Percentiles rank a stretch among this genome's conserved stretches.
Conservation (phyloP, 1,140 invertebrate genomes). For the Brachionus angularis region DNA sequence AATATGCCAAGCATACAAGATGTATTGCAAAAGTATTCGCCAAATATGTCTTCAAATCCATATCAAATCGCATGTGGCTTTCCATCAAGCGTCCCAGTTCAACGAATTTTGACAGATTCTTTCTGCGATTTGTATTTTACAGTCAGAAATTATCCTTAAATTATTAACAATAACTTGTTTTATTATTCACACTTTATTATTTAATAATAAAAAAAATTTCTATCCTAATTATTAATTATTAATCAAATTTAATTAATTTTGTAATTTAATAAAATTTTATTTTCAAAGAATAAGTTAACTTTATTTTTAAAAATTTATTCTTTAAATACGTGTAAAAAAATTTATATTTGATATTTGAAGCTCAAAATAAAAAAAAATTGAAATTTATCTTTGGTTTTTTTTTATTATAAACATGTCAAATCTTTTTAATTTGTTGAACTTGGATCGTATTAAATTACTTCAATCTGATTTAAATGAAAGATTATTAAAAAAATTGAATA, state of each 20-base stretch:
- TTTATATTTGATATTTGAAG: too few relatives aligned
- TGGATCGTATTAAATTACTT: background rate
- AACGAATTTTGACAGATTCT: conserved; percentile 19
- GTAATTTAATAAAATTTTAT: background rate
- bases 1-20: conserved; percentile 24
- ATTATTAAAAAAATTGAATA: conserved; percentile 36
- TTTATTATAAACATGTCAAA: conserved; percentile 21
- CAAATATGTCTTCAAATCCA: background rate
- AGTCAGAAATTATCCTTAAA: conserved; percentile 1
- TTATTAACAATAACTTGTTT: too few relatives aligned
- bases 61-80: conserved; percentile 18
- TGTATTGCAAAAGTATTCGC: conserved; percentile 22
- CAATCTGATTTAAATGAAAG: conserved; percentile 4
- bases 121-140: conserved; percentile 15
- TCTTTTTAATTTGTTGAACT: background rate
- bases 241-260: background rate
- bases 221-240: too few relatives aligned
- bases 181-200: background rate
- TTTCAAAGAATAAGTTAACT: background rate
- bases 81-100: conserved; percentile 15
- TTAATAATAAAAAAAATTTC: background rate
- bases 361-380: too few relatives aligned
- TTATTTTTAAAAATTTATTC: background rate
- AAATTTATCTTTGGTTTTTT: background rate
- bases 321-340: background rate